phyloP scores from a whole-genome alignment of 2,113 vertebrate species.

The Mirounga angustirostris region DNA sequence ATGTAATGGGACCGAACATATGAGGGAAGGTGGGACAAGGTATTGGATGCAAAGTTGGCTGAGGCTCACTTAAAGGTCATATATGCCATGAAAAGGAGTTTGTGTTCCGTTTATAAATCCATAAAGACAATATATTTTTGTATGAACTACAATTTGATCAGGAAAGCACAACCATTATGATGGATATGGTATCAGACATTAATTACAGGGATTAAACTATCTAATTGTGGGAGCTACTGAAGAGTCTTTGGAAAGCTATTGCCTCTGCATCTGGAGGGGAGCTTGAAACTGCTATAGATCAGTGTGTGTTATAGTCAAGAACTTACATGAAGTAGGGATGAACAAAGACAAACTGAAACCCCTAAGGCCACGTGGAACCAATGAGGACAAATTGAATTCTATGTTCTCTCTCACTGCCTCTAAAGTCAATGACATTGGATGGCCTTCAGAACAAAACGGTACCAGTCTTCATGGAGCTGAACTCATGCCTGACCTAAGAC shows the following conservation, averaged over 20 bases:
- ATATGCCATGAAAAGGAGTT: neutral
- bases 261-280: neutral
- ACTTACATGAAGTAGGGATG: neutral
- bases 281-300: neutral
- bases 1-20: neutral
- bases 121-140: slow-evolving; percentile 3
- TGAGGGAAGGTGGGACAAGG: neutral
- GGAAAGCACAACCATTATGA: neutral
- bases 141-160: neutral
- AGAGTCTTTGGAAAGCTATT: neutral
- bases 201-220: neutral
- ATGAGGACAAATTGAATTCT: neutral
- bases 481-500: neutral
- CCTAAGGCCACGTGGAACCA: neutral
- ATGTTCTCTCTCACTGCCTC: neutral
- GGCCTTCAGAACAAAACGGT: neutral
- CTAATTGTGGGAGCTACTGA: neutral
- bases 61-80: neutral
- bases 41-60: neutral
- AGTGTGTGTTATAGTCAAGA: neutral
- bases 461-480: neutral
- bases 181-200: neutral
- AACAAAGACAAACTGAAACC: neutral
- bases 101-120: neutral
- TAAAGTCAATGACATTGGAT: neutral